A percentile compares a stretch with the other conserved stretches of the same genome.
Evolutionary conservation across 2,888 invertebrate species (phyloP).

Genomic region (Mellilla xanthometata): DNA sequence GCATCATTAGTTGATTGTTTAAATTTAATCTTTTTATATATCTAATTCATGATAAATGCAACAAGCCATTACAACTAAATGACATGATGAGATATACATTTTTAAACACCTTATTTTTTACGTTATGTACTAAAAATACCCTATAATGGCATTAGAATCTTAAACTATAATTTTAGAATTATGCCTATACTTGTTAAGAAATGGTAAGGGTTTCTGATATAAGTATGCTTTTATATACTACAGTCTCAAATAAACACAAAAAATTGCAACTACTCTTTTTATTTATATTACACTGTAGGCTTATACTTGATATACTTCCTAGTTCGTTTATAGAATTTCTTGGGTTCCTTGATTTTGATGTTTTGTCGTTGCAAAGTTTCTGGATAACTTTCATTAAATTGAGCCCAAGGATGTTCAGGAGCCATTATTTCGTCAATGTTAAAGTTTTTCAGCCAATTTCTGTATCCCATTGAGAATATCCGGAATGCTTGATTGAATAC

Average conservation of each 20-base stretch:
- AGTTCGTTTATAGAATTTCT: slow-evolving; percentile 62
- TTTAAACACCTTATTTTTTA: too few species aligned
- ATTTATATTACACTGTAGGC: slow-evolving; percentile 33
- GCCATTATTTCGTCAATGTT: slow-evolving; percentile 63
- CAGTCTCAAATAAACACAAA: slow-evolving; percentile 33
- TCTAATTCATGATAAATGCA: too few species aligned
- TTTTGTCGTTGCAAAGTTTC: slow-evolving; percentile 60
- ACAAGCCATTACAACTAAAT: too few species aligned
- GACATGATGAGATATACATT: too few species aligned
- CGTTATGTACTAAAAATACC: too few species aligned
- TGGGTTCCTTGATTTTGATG: slow-evolving; percentile 58
- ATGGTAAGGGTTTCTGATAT: not conserved
- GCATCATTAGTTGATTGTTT: too few species aligned
- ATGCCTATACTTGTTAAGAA: too few species aligned
- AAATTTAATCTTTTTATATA: too few species aligned
- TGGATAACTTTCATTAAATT: slow-evolving; percentile 75
- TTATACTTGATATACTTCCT: slow-evolving; percentile 52
- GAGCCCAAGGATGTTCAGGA: slow-evolving; percentile 85
- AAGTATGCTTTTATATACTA: not conserved
- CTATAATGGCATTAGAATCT: too few species aligned
- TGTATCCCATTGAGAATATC: slow-evolving; percentile 55
- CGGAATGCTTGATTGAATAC: slow-evolving; percentile 59
- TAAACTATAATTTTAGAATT: too few species aligned
- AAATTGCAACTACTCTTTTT: slow-evolving; percentile 27
- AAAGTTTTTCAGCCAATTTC: slow-evolving; percentile 61